These are phyloP conservation scores for Trematocara zebra DNA, from an alignment of 2,113 vertebrate species.

Conservation along the genomic window DNA sequence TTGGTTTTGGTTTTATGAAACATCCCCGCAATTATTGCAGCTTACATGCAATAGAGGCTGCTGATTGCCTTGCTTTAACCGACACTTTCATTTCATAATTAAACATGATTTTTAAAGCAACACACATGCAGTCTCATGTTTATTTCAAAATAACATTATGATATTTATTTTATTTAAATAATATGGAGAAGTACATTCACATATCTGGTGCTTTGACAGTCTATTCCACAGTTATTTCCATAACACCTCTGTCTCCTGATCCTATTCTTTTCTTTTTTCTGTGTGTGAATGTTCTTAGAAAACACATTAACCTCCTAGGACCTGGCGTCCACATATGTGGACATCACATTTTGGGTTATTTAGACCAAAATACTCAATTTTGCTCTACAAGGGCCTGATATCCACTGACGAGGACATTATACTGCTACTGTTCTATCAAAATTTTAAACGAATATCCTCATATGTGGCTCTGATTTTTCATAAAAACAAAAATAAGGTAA, in stretches of 20 bases:
- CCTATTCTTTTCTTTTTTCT: neutral
- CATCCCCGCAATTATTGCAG: neutral
- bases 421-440: no score
- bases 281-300: neutral
- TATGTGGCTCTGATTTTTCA: no score
- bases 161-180: neutral
- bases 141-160: neutral
- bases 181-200: neutral
- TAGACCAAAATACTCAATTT: no score
- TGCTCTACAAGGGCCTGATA: no score
- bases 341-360: no score
- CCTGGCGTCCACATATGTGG: no score
- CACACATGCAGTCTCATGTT: neutral
- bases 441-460: no score
- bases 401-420: no score
- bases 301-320: neutral
- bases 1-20: neutral
- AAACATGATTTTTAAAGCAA: neutral
- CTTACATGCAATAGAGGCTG: neutral
- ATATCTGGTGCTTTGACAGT: neutral
- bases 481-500: no score
- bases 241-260: neutral
- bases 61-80: neutral
- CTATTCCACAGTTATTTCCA: neutral
- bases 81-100: neutral